phyloP scores from a whole-genome alignment of 2,797 vertebrate genomes.

The Parambassis ranga region DNA sequence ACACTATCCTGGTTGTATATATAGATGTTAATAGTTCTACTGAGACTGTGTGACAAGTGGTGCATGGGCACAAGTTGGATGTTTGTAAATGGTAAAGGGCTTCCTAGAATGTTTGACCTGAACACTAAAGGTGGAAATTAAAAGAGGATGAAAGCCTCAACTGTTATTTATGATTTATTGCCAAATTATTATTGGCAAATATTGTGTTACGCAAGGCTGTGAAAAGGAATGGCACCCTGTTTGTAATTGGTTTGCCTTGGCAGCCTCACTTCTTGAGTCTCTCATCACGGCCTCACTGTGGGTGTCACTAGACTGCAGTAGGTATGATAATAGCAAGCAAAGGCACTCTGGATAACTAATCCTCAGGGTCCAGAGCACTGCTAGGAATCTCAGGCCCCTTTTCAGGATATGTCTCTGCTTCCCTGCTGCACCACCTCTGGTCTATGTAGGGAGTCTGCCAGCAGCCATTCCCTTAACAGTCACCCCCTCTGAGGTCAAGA shows the following conservation, averaged over 20 bases:
- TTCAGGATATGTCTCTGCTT: constrained; percentile 37
- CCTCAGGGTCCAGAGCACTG: constrained; percentile 37
- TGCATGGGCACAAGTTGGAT: constrained; percentile 18
- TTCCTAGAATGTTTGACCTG: constrained; percentile 17
- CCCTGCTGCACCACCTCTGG: constrained; percentile 22
- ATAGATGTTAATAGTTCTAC: constrained; percentile 74
- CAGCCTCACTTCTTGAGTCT: constrained; percentile 6
- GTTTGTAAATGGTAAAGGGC: constrained; percentile 34
- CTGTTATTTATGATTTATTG: neutral
- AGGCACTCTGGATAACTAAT: constrained; percentile 27
- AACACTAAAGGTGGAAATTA: neutral
- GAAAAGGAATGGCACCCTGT: neutral
- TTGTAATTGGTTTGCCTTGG: constrained; percentile 11
- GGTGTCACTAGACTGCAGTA: constrained; percentile 3
- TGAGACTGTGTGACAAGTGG: constrained; percentile 49
- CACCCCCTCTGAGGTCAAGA: constrained; percentile 8
- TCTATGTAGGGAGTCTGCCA: constrained; percentile 9
- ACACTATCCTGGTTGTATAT: constrained; percentile 72
- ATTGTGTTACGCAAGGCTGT: neutral
- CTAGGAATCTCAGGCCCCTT: constrained; percentile 37
- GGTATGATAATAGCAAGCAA: constrained; percentile 52
- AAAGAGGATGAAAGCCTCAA: neutral
- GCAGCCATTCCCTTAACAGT: neutral
- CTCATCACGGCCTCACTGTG: constrained; percentile 12
- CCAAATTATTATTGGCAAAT: neutral